Evolutionary conservation across 2,888 invertebrate species (phyloP), one percentile per base, ranked within the genome.

Genomic region (Gisinianus flammeolus): DNA sequence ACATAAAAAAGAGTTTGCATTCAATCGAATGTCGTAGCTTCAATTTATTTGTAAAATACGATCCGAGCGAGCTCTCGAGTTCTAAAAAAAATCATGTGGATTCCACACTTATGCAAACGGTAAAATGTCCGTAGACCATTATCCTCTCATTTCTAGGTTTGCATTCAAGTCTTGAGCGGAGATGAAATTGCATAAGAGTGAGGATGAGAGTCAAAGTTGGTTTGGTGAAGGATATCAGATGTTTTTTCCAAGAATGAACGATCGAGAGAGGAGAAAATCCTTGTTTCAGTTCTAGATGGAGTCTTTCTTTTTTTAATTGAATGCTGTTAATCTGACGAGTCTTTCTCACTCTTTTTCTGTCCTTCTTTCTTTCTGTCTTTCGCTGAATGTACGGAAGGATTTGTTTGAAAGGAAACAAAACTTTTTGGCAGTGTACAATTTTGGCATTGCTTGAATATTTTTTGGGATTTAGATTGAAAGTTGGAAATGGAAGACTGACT

Each of bases 361-460:
- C n/a, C n/a, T n/a, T n/a, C n/a, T n/a, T n/a, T n/a, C n/a, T n/a
- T n/a, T n/a, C n/a, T n/a, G n/a, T n/a, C n/a, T n/a, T n/a, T n/a
- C 52, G 10, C 19, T 44, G 10, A 19, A 44, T 44, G 24, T 19
- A 58, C 58, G 19, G n/a, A 22, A 22, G 22, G 12, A 58, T 58
- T 22, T 26, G 58, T 44, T 44, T 44, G 44, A 44, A 28, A 26
- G 16, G 26, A 6, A 26, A 62, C 24, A 62, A 28, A 26, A 62
- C 12, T 62, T 62, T 62, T 62, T 62, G 62, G 62, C 62, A 62
- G 24, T 24, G 62, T 26, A 62, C 24, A 62, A 26, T 62, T 62
- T 62, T 62, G 62, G 62, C 62, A 62, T 62, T 28, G 62, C 26
- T 62, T 62, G 26, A 62, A 26, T 62, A 62, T 62, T 62, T 58